Conservation (phyloP, 1,140 invertebrate species). For the Holotrichia oblita region DNA sequence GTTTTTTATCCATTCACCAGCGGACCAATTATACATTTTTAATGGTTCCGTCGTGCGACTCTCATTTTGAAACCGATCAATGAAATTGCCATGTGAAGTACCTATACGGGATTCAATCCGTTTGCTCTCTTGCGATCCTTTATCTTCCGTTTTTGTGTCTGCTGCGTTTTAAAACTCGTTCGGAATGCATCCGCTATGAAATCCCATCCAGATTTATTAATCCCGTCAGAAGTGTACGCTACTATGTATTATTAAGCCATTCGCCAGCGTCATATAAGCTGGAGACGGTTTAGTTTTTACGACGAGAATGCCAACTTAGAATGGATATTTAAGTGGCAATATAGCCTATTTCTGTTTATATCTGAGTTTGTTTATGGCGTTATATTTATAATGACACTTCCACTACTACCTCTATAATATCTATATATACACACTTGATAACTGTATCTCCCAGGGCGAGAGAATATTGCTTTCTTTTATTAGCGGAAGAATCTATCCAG, state of each 20-base stretch:
- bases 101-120: not conserved
- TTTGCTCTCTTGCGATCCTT: not conserved
- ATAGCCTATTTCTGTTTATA: constrained; percentile 38
- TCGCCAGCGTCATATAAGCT: constrained; percentile 38
- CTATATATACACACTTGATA: not conserved
- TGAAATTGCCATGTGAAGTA: constrained; percentile 14
- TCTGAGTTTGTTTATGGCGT: constrained; percentile 33
- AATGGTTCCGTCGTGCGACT: not conserved
- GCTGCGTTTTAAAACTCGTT: not conserved
- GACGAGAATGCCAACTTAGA: not conserved
- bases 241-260: constrained; percentile 29
- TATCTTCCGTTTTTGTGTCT: not conserved
- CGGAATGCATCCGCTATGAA: constrained; percentile 17
- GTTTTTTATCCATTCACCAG: not conserved
- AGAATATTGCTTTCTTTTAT: constrained; percentile 35
- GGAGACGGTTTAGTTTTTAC: constrained; percentile 32
- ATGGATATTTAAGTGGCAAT: constrained; percentile 38
- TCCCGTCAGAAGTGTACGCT: not conserved
- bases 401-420: not conserved
- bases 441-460: not conserved
- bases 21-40: constrained; percentile 19
- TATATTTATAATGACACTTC: constrained; percentile 9
- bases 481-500: constrained; percentile 11
- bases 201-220: constrained; percentile 32
- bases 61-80: not conserved